These are phyloP conservation scores for Odobenus rosmarus DNA, from an alignment of 2,113 vertebrate genomes.

Conservation along the genomic window DNA sequence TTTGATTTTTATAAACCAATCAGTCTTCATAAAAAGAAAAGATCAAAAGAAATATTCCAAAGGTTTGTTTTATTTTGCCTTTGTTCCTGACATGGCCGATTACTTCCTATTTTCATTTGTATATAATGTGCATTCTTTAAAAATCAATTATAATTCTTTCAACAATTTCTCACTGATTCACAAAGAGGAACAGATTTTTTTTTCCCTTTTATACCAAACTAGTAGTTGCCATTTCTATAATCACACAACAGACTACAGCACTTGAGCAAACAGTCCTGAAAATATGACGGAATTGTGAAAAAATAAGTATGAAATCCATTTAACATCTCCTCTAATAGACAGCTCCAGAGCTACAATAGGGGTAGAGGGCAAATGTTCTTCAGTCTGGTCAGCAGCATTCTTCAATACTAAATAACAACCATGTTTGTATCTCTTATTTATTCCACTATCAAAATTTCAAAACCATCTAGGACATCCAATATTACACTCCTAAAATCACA, in stretches of 20 bases:
- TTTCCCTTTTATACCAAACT: not conserved
- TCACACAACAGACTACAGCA: not conserved
- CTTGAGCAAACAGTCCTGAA: not conserved
- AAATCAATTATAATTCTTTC: constrained; percentile 29
- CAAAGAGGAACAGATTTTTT: not conserved
- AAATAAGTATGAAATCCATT: not conserved
- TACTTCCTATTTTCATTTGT: constrained; percentile 43
- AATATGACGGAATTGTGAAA: not conserved
- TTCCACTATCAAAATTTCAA: not conserved
- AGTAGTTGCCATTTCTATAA: not conserved
- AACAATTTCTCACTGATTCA: constrained; percentile 34
- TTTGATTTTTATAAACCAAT: constrained; percentile 31
- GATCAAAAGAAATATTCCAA: constrained; percentile 34
- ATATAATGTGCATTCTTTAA: not conserved
- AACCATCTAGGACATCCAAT: not conserved
- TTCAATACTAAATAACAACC: not conserved
- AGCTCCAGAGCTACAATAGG: not conserved
- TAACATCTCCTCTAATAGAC: not conserved
- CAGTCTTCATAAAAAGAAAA: constrained; percentile 19
- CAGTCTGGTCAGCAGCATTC: not conserved
- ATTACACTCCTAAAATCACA: constrained; percentile 26
- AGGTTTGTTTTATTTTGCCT: not conserved
- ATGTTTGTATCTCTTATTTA: not conserved
- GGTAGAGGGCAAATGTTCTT: not conserved
- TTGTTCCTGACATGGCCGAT: not conserved